These are phyloP conservation scores for Drosophila takahashii DNA, from an alignment of 1,140 invertebrate species.

Conservation along the genomic window DNA sequence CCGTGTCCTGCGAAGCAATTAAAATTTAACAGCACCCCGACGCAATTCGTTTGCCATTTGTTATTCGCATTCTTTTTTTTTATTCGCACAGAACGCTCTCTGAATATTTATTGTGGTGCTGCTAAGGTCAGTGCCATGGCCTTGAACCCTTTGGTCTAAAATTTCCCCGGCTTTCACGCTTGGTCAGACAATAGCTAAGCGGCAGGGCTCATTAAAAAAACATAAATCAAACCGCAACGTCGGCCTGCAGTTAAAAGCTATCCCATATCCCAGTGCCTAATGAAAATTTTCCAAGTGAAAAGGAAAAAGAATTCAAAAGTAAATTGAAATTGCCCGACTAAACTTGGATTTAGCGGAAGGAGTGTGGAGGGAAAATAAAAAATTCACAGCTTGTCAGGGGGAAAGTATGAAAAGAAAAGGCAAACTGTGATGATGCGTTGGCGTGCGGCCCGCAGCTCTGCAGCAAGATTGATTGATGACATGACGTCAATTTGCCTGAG, in stretches of 20 bases:
- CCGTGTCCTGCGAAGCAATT: slow-evolving; percentile 58
- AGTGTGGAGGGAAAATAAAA: slow-evolving; percentile 19
- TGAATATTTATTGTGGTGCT: slow-evolving; percentile 50
- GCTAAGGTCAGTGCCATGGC: slow-evolving; percentile 57
- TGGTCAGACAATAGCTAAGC: slow-evolving; percentile 25
- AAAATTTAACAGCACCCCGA: slow-evolving; percentile 66
- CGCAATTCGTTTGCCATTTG: slow-evolving; percentile 38
- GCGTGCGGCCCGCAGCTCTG: slow-evolving; percentile 48
- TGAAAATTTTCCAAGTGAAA: slow-evolving; percentile 38
- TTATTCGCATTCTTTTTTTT: slow-evolving; percentile 18
- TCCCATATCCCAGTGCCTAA: slow-evolving; percentile 37
- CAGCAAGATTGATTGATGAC: slow-evolving; percentile 78
- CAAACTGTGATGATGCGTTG: slow-evolving; percentile 65
- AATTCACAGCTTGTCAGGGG: slow-evolving; percentile 49
- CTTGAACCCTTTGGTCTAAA: slow-evolving; percentile 56
- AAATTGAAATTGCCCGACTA: slow-evolving; percentile 41
- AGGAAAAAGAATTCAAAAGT: slow-evolving; percentile 27
- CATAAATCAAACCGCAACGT: slow-evolving; percentile 67
- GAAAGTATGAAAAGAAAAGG: slow-evolving; percentile 16
- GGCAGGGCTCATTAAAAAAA: slow-evolving; percentile 70
- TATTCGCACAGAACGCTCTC: slow-evolving; percentile 11
- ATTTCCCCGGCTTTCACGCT: slow-evolving; percentile 35
- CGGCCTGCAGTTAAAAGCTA: slow-evolving; percentile 27
- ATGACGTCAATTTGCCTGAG: slow-evolving; percentile 73
- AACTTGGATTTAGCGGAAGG: slow-evolving; percentile 22